Evolutionary conservation across 2,797 vertebrate species (phyloP), one percentile per base, ranked within the genome.

Genomic region (Micromesistius poutassou): DNA sequence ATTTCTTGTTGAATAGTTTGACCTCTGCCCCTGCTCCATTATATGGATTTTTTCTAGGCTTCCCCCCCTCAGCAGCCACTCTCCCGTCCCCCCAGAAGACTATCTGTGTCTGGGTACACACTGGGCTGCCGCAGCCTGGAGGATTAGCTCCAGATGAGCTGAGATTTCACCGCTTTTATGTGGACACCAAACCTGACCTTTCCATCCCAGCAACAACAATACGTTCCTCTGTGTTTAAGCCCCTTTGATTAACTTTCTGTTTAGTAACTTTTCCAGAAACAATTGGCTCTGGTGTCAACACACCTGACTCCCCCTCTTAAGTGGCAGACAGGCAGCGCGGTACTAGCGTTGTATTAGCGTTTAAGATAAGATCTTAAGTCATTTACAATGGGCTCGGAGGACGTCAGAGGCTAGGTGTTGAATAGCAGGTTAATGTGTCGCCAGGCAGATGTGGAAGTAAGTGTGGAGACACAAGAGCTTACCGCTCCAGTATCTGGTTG

Each of bases 301-400:
- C 88, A 86, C 90, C 86, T 35, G 71, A 71, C 66, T 70, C 74
- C 74, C 70, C 77, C 84, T 78, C 86, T 93, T 93, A 89, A 94
- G 94, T 96, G 95, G 94, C 94, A 25, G 90, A 87, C 92, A 92
- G 86, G 91, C 93, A 81, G 88, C 82, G 81, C 89, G 83, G 81
- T 84, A 89, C 90, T 97, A 96, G 93, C 91, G 89, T 91, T 95
- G 96, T 97, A 97, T 98, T 97, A 98, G 96, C 91, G 91, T 90
- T 87, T 91, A n/a, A 62, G 97, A 98, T 98, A 96, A 91, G 94
- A 97, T 98, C 97, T 94, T 92, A 96, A 96, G 94, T 96, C 95
- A 96, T 97, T 97, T 95, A 95, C 95, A 96, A 96, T 95, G 94
- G 91, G 94, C 95, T 95, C 91, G 90, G 87, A 92, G 95, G 94